phyloP scores from a whole-genome alignment of 2,888 invertebrate species.

The Deilephila elpenor region DNA sequence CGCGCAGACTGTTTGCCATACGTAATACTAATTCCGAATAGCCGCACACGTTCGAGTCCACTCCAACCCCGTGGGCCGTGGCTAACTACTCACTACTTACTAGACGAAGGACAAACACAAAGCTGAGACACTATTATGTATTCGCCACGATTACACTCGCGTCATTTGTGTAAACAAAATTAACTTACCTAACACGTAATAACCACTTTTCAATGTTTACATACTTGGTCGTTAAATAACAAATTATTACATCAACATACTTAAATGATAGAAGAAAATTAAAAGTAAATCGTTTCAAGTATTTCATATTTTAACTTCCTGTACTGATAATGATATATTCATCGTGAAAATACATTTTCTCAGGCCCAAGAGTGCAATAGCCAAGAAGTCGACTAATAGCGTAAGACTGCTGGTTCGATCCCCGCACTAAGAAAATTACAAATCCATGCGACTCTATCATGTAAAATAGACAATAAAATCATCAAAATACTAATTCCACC shows the following conservation, averaged over 20 bases:
- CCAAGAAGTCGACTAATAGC: too few species aligned
- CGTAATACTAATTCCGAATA: slow-evolving; percentile 28
- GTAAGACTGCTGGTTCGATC: too few species aligned
- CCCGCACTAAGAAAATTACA: too few species aligned
- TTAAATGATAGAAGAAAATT: too few species aligned
- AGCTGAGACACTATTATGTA: slow-evolving; percentile 23
- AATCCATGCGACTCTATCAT: too few species aligned
- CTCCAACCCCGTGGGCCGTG: background rate
- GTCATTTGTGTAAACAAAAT: slow-evolving; percentile 10
- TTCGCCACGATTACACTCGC: background rate
- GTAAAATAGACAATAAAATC: too few species aligned
- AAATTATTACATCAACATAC: background rate
- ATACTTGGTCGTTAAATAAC: background rate
- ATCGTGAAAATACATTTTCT: too few species aligned
- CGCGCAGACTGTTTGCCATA: slow-evolving; percentile 29
- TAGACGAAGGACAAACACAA: slow-evolving; percentile 25
- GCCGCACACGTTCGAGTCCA: slow-evolving; percentile 14
- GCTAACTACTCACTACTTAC: background rate
- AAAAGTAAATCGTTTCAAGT: too few species aligned
- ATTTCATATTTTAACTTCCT: too few species aligned
- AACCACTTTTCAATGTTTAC: background rate
- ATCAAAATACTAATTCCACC: too few species aligned
- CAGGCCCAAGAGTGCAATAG: too few species aligned
- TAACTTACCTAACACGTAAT: slow-evolving; percentile 7
- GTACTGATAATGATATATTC: too few species aligned